These are phyloP conservation scores for Crypturellus tataupa DNA, from an alignment of 2,797 vertebrate genomes.

Conservation along the genomic window DNA sequence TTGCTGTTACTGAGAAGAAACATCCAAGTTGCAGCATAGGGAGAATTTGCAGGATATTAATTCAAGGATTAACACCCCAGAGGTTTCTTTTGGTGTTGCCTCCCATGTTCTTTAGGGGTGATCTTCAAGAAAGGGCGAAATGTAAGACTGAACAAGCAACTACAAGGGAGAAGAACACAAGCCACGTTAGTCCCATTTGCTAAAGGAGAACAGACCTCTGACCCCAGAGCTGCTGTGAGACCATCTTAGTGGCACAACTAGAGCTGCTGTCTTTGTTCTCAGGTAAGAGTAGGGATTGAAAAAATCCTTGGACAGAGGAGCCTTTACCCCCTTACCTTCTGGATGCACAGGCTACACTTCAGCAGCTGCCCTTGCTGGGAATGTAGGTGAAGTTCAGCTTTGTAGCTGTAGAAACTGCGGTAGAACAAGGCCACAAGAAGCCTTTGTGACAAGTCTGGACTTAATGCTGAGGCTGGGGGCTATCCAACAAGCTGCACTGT, in stretches of 20 bases:
- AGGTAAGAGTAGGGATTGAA: neutral
- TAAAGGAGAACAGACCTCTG: neutral
- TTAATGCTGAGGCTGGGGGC: neutral
- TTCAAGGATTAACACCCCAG: neutral
- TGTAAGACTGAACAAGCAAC: neutral
- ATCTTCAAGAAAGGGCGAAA: neutral
- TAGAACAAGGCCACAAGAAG: neutral
- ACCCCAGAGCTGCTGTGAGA: neutral
- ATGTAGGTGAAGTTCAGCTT: neutral
- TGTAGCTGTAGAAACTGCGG: neutral
- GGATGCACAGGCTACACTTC: rapidly evolving
- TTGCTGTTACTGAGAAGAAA: neutral
- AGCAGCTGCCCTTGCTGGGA: neutral
- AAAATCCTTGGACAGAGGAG: neutral
- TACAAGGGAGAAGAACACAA: neutral
- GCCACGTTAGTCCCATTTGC: neutral
- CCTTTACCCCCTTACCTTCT: neutral
- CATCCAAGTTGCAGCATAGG: neutral
- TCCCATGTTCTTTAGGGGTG: neutral
- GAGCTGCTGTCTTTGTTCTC: neutral
- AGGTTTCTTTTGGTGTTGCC: neutral
- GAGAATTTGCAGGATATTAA: neutral
- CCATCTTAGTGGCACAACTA: neutral
- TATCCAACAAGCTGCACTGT: neutral
- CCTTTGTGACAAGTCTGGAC: neutral